Conservation (phyloP, 2,113 vertebrate genomes). For the Hydropotes inermis region DNA sequence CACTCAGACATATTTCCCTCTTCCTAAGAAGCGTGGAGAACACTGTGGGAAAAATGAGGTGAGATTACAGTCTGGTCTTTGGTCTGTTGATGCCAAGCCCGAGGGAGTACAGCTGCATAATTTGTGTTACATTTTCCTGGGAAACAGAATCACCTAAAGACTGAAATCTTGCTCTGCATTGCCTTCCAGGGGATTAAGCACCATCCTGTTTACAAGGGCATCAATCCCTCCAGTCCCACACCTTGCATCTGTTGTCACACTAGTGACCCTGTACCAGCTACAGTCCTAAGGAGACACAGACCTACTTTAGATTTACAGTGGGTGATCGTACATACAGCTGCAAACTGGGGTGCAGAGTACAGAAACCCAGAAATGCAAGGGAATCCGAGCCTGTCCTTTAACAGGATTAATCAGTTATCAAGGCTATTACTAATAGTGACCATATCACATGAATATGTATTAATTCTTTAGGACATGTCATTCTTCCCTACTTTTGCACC, state of each 20-base stretch:
- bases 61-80: background rate
- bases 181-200: slow-evolving; percentile 2
- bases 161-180: slow-evolving; percentile 17
- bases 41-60: background rate
- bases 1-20: background rate
- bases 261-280: background rate
- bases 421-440: background rate
- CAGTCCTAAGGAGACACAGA: background rate
- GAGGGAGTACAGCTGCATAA: background rate
- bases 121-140: background rate
- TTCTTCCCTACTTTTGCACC: background rate
- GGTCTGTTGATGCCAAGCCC: background rate
- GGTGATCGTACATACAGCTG: too few species aligned
- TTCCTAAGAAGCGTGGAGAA: background rate
- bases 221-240: background rate
- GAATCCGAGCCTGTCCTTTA: background rate
- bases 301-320: background rate
- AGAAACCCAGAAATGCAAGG: background rate
- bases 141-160: slow-evolving; percentile 7
- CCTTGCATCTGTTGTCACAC: background rate
- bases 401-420: background rate
- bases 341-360: background rate
- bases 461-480: background rate
- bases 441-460: too few species aligned
- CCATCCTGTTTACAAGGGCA: background rate